phyloP scores from a whole-genome alignment of 2,113 vertebrate species.

The Xenopus borealis region DNA sequence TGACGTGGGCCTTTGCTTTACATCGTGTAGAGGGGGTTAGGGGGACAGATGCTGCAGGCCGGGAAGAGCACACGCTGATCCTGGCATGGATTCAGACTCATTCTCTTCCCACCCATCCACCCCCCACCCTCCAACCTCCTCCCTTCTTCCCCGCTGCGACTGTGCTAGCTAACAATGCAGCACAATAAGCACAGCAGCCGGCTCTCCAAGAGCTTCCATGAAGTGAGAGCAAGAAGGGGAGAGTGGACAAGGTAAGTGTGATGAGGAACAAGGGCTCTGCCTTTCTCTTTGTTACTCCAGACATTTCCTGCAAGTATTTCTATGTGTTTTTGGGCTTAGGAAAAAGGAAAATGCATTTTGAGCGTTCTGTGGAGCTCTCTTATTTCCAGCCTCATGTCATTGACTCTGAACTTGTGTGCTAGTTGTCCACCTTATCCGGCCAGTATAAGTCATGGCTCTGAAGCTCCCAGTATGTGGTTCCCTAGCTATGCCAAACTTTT shows the following conservation, averaged over 20 bases:
- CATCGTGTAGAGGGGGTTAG: constrained; percentile 22
- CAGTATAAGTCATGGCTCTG: too few relatives aligned
- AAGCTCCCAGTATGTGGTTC: too few relatives aligned
- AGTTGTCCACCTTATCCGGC: too few relatives aligned
- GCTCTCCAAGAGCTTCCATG: constrained; percentile 33
- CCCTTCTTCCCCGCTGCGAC: constrained; percentile 41
- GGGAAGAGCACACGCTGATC: constrained; percentile 42
- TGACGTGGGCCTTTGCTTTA: constrained; percentile 39
- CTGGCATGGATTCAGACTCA: constrained; percentile 38
- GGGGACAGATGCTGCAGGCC: constrained; percentile 36
- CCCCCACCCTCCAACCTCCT: constrained; percentile 2
- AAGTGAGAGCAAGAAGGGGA: constrained; percentile 33
- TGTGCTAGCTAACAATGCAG: constrained; percentile 47
- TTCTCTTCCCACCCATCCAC: constrained; percentile 1
- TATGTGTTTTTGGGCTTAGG: too few relatives aligned
- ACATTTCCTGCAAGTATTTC: too few relatives aligned
- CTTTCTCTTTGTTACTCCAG: background rate
- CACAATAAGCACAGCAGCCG: constrained; percentile 40
- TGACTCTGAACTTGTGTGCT: too few relatives aligned
- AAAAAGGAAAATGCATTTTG: too few relatives aligned
- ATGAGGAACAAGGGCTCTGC: background rate
- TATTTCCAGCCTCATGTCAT: too few relatives aligned
- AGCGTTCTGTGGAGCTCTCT: too few relatives aligned
- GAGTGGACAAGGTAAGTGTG: constrained; percentile 19
- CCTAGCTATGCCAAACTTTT: too few relatives aligned